Evolutionary conservation across 2,113 vertebrate genomes (phyloP), one percentile per base, ranked within the genome.

Genomic region (Tychaedon coryphoeus): DNA sequence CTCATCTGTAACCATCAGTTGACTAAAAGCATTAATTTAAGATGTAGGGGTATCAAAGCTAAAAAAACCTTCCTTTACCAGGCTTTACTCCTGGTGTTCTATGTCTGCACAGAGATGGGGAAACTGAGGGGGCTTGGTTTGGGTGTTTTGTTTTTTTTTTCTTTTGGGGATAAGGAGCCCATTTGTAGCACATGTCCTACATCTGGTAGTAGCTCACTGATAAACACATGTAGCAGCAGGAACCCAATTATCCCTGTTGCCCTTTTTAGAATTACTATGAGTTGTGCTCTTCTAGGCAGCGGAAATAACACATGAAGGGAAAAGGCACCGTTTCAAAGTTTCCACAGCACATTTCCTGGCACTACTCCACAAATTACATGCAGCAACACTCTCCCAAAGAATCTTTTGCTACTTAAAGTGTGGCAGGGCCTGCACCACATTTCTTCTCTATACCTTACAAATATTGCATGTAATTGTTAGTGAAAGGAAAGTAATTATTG

Each of bases 151-250:
- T 1, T 0, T 13, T 69, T 28, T n/a, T 53, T n/a, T 84, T 33
- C 91, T 88, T 95, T 92, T 77, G 91, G 75, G 82, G 70, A 88
- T 93, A 94, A 62, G 51, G 78, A 75, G 86, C 60, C 36, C 85
- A 69, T 90, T 96, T 57, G 91, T 60, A 96, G 65, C 82, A 95
- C 70, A 82, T 80, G 89, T 73, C 83, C 75, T 92, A 86, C 96
- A 97, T 97, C 94, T 95, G 97, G 94, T 81, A 76, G 82, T 75
- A 74, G 72, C 34, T 15, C 76, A 29, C 88, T 94, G 87, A 96
- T 86, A 96, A 97, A 95, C 86, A 92, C 47, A 61, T 93, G 90
- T 70, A 96, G 81, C 73, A 56, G 95, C 94, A 88, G 89, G 89
- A 86, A 79, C 92, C 86, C 85, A 95, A 93, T 97, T 97, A 97